phyloP scores from a whole-genome alignment of 2,113 vertebrate species.

The Lepidothrix coronata region DNA sequence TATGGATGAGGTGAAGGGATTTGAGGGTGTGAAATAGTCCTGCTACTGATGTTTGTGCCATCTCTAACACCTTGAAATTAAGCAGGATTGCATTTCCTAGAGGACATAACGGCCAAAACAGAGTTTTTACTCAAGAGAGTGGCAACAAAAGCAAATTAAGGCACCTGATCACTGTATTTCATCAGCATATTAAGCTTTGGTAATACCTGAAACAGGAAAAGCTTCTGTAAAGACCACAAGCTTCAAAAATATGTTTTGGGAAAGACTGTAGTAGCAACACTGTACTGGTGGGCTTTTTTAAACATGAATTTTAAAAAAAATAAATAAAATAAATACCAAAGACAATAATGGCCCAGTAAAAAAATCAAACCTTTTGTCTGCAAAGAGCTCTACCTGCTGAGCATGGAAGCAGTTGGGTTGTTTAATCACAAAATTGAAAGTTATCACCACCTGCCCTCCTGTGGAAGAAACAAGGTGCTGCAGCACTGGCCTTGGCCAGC shows the following conservation, averaged over 20 bases:
- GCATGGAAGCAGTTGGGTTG: not conserved
- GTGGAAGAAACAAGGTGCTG: not conserved
- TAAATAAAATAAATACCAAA: not conserved
- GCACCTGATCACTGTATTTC: not conserved
- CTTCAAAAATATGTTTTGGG: not conserved
- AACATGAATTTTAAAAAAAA: not conserved
- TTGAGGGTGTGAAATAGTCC: not conserved
- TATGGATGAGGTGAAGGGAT: not conserved
- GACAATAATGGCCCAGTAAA: not conserved
- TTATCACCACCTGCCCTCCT: conserved; percentile 23
- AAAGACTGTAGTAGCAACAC: not conserved
- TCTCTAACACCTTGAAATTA: not conserved
- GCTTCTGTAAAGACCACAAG: not conserved
- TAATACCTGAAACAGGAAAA: not conserved
- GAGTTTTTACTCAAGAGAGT: not conserved
- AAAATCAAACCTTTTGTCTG: not conserved
- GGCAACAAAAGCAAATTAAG: not conserved
- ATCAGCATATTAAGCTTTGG: not conserved
- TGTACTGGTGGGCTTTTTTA: not conserved
- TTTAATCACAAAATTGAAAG: not conserved
- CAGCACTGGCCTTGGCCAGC: not conserved
- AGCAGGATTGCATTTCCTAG: not conserved
- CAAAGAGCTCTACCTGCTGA: not conserved
- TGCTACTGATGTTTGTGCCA: not conserved
- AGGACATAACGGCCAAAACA: not conserved